Conservation (phyloP, 2,113 vertebrate genomes). For the Panthera uncia region DNA sequence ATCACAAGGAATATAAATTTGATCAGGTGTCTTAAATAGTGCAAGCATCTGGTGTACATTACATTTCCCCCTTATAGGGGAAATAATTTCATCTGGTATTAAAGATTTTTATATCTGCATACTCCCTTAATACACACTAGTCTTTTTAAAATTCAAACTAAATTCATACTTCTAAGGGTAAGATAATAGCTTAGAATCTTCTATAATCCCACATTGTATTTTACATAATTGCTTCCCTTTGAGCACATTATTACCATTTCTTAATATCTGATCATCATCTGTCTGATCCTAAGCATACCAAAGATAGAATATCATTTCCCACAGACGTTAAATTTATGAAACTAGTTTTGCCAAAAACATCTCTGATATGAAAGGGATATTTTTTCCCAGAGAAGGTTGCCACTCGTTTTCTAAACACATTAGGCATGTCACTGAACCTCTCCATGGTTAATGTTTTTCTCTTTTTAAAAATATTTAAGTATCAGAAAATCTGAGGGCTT, state of each 20-base stretch:
- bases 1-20: not conserved
- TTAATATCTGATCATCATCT: not conserved
- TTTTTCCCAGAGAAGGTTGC: not conserved
- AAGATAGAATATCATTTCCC: not conserved
- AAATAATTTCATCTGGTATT: not conserved
- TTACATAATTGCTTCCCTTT: not conserved
- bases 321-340: not conserved
- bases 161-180: constrained; percentile 26
- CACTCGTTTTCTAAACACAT: not conserved
- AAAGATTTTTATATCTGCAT: not conserved
- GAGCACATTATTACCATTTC: not conserved
- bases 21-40: not conserved
- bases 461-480: not conserved
- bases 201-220: not conserved
- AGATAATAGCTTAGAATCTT: not conserved
- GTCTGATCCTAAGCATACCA: not conserved
- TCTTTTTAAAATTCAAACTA: constrained; percentile 26
- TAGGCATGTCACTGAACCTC: not conserved
- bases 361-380: not conserved
- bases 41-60: not conserved
- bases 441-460: not conserved
- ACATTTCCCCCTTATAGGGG: not conserved
- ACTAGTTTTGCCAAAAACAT: not conserved
- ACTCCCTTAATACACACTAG: not conserved
- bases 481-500: not conserved